Base-by-base conservation (phyloP, 1,140 invertebrate species). In the Drosophila ananassae region DNA sequence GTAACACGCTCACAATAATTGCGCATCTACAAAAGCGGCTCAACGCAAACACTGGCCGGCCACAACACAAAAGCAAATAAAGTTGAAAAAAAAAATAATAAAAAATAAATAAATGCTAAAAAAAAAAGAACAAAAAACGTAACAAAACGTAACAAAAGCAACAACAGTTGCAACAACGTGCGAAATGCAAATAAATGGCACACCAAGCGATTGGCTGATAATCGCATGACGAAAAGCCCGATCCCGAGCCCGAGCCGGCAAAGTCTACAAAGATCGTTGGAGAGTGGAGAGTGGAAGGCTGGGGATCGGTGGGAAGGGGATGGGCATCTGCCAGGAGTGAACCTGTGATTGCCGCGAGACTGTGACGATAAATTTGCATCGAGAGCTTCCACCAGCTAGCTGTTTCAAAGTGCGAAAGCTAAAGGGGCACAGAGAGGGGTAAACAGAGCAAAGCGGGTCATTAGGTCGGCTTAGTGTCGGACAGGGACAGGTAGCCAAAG, bases 1-100 rank as follows among this genome's bases (percentile, higher is more conserved):
- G 82, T 87, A 87, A 83, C 82, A 87, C 82, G 83, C 83, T 89
- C 83, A 83, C 79, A 87, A 87, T 89, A 87, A 87, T 89, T 87
- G 83, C 83, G 83, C 83, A 87, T 87, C 82, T 79, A 87, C 75
- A 79, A 75, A 81, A 78, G 60, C 73, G 60, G 60, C 72, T 66
- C 76, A 84, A 37, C 47, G 67, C 67, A 73, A 74, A 66, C 62
- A 66, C 46, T 56, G 17, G 50, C 17, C 25, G 32, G 51, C 46
- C 25, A 39, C 50, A 82, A 59, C 48, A 73, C 61, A 82, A 78
- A 82, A 63, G 69, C 74, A 82, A 83, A 82, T 74, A 82, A 53
- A 73, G 66, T 53, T 71, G 50, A 64, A 73, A 34, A 13, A 57
- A 67, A 39, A 21, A 60, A 24, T 32, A 44, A 28, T 52, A 47